Base-by-base conservation (phyloP, 2,113 vertebrate genomes). In the Syngnathus typhle region DNA sequence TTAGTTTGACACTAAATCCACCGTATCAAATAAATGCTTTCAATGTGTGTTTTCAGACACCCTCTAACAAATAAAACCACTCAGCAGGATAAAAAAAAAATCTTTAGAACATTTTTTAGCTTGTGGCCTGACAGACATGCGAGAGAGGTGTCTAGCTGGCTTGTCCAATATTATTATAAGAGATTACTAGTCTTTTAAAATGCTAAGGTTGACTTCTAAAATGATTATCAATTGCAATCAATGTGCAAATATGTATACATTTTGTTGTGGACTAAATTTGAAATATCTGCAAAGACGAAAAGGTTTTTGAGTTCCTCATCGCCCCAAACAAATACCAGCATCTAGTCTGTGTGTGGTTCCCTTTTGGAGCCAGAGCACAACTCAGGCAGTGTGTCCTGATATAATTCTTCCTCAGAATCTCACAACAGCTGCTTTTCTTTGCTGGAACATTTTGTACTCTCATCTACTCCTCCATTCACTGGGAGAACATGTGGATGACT, bases 371-470 rank as follows among this genome's bases (percentile, higher is more conserved):
- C 32, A 63, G 70, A 52, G 71, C 67, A 72, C 69, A 65, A 32
- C 44, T 65, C 76, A 18, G 69, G 46, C 58, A 82, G 60, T 62
- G 51, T 67, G 18, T 84, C 70, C 74, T 82, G 74, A 67, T 23
- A 60, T 37, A 84, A 84, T 79, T 85, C 77, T 70, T 71, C 66
- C 39, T 63, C 69, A 78, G 60, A 67, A 85, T 70, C 65, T 51
- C 72, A 70, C 77, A 69, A 81, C 76, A 56, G 3, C 13, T 69
- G 54, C 1, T 72, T 84, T 85, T 80, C 68, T 70, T 37, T 60
- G 4, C 65, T 51, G 71, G 79, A 80, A 85, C 76, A 80, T 75
- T 81, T 60, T 82, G 77, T 79, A 60, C 79, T 3, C 9, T 51
- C 58, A 61, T 67, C 65, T 72, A 64, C 69, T 79, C 74, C 3